Base-by-base conservation (phyloP, 2,113 vertebrate genomes). In the Rhipidura dahli region DNA sequence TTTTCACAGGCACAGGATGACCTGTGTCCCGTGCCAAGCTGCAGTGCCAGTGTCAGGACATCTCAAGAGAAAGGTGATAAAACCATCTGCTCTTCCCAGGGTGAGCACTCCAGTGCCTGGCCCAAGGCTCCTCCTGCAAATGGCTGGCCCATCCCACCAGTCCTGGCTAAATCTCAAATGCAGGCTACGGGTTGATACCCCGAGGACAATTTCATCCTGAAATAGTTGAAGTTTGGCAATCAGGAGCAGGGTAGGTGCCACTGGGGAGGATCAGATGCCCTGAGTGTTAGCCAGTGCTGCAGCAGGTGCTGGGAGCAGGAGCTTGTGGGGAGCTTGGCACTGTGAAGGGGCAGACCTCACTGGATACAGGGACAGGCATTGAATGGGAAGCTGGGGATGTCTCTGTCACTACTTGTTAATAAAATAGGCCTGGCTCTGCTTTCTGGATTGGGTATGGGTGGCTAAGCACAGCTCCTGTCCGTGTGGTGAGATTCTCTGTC, bases 391-490 rank as follows among this genome's bases (percentile, higher is more conserved):
- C 60, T 57, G 56, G 11, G 24, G 22, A 42, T 54, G 28, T 20
- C 44, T 84, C 40, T 61, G 69, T 56, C 4, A 2, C 50, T 57
- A 2, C 10, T 24, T 14, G 44, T 45, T 42, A 7, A 22, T 71
- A 13, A 86, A 86, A 71, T 9, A 30, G 45, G 35, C 30, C 13
- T 30, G 21, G 18, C 4, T 64, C 33, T 91, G 80, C 57, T 68
- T 35, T 54, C 37, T 66, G 51, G 15, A 2, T 12, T 57, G 53
- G 31, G n/a, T 16, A 6, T 0, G 3, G 35, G 31, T 0, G 3
- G 26, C 53, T 66, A 47, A 85, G 45, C 54, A 39, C 37, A 81
- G 56, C 37, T 86, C 14, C 65, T 45, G 47, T 40, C 47, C 12
- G 0, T 31, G 13, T 2, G 10, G 24, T 47, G 37, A 82, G 31